phyloP scores from a whole-genome alignment of 1,140 invertebrate genomes.

The Drosophila repleta region DNA sequence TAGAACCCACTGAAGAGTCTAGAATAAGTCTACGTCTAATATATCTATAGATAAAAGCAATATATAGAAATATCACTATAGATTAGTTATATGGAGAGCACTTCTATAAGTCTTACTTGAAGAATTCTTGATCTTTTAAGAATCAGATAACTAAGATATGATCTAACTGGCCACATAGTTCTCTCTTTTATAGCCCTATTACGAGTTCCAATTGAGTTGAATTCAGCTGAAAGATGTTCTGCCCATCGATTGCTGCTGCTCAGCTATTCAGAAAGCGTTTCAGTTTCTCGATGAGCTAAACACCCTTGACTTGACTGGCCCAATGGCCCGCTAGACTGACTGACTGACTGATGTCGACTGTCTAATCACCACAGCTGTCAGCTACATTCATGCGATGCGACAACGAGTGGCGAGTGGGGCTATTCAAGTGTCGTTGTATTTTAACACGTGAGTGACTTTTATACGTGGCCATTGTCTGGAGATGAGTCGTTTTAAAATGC shows the following conservation, averaged over 20 bases:
- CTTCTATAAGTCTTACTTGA: too few relatives aligned
- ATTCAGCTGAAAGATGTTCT: too few relatives aligned
- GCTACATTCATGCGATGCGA: constrained; percentile 19
- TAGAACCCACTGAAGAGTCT: too few relatives aligned
- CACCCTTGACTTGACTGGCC: constrained; percentile 10
- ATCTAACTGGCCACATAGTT: too few relatives aligned
- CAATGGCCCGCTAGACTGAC: constrained; percentile 3
- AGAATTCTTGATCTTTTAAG: too few relatives aligned
- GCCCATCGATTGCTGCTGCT: not conserved
- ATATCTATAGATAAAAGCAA: too few relatives aligned
- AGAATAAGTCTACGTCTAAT: too few relatives aligned
- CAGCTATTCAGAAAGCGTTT: not conserved
- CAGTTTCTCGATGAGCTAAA: not conserved
- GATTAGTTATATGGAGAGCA: too few relatives aligned
- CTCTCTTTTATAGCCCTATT: too few relatives aligned
- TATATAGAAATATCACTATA: too few relatives aligned
- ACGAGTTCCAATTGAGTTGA: too few relatives aligned
- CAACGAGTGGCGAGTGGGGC: constrained; percentile 36
- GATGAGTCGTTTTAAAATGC: constrained; percentile 54
- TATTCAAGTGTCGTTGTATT: constrained; percentile 61
- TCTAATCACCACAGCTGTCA: constrained; percentile 41
- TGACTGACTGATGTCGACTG: constrained; percentile 2
- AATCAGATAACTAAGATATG: too few relatives aligned
- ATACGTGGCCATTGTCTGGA: constrained; percentile 47
- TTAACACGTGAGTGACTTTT: constrained; percentile 76